Conservation (phyloP, 2,888 invertebrate genomes). For the Maniola hyperantus region DNA sequence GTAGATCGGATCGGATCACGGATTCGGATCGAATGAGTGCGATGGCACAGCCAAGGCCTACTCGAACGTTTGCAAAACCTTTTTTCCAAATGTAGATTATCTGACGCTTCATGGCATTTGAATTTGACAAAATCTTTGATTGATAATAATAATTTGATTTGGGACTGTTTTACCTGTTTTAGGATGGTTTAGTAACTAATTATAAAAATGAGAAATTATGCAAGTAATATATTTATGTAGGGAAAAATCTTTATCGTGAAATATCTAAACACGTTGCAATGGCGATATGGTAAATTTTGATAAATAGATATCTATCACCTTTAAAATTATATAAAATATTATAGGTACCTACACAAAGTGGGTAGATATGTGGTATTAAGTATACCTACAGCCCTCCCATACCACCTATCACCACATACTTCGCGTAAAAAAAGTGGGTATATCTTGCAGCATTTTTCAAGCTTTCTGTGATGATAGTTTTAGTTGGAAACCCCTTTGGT, state of each 20-base stretch:
- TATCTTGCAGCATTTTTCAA: no score
- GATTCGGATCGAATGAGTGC: no score
- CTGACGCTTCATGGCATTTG: neutral
- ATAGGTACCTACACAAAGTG: no score
- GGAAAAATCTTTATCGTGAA: conserved; percentile 21
- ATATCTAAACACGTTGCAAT: conserved; percentile 44
- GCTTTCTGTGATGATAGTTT: no score
- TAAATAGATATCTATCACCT: neutral
- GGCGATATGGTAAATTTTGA: conserved; percentile 44
- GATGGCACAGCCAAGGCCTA: no score
- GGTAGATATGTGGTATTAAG: no score
- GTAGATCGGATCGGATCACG: no score
- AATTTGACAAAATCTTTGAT: conserved; percentile 4
- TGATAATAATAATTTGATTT: neutral
- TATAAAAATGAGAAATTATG: conserved; percentile 47
- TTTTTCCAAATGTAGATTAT: neutral
- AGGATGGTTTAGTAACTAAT: conserved; percentile 7
- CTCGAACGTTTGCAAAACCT: neutral
- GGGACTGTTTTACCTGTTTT: neutral
- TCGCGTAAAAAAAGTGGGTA: no score
- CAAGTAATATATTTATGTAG: conserved; percentile 38
- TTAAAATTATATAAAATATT: neutral
- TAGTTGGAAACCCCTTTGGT: no score
- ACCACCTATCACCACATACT: no score
- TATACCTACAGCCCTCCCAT: no score